phyloP scores from a whole-genome alignment of 2,797 vertebrate species.

The Labroides dimidiatus region DNA sequence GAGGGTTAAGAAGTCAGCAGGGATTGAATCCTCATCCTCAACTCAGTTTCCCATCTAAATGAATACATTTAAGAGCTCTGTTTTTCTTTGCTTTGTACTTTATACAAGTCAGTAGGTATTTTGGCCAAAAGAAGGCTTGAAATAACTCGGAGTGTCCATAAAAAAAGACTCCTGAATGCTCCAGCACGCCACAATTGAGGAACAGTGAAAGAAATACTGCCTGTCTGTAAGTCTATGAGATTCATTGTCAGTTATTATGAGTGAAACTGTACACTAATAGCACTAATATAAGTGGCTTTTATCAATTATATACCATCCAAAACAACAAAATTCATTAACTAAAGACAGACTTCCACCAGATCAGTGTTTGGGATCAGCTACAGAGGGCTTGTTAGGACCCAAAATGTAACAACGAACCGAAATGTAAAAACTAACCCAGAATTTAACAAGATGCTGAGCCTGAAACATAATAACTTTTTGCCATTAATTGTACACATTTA shows the following conservation, averaged over 20 bases:
- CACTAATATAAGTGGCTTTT: too few species aligned
- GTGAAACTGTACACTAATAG: too few species aligned
- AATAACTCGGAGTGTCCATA: constrained; percentile 5
- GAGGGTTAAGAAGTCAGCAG: constrained; percentile 67
- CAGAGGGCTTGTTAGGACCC: too few species aligned
- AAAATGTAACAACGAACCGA: too few species aligned
- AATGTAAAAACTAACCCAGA: too few species aligned
- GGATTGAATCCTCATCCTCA: constrained; percentile 64
- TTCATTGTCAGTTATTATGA: neutral
- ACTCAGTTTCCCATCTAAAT: constrained; percentile 64
- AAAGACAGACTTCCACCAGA: too few species aligned
- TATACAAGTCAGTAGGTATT: constrained; percentile 12
- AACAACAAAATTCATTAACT: too few species aligned
- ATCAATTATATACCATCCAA: too few species aligned
- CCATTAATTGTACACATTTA: too few species aligned
- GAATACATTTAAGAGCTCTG: constrained; percentile 41
- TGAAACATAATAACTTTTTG: too few species aligned
- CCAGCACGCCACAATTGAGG: neutral
- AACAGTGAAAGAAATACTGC: neutral
- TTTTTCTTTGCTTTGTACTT: constrained; percentile 15
- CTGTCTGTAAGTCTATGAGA: neutral
- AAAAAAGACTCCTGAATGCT: neutral
- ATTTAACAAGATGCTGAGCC: too few species aligned
- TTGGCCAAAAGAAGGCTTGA: constrained; percentile 2
- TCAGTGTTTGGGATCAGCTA: too few species aligned